Percentiles rank a stretch among this genome's conserved stretches.
phyloP scores from a whole-genome alignment of 2,797 vertebrate genomes.

The Limosa lapponica region DNA sequence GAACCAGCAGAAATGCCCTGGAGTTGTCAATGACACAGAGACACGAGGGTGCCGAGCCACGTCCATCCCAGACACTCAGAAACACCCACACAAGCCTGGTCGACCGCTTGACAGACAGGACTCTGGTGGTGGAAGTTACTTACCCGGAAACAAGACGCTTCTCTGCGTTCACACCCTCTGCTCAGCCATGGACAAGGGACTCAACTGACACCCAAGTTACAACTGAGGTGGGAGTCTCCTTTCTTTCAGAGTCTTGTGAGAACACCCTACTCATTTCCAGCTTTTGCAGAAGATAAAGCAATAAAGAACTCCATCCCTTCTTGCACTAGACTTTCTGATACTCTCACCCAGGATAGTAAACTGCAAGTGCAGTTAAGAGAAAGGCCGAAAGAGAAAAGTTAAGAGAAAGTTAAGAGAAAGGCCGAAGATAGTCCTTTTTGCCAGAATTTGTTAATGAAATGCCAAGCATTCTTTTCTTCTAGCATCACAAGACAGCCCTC shows the following conservation, averaged over 20 bases:
- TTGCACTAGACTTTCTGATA: not conserved
- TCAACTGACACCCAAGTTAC: accelerated
- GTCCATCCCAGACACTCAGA: not conserved
- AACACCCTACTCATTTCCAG: not conserved
- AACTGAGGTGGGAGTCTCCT: not conserved
- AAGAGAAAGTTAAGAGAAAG: not conserved
- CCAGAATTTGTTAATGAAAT: not conserved
- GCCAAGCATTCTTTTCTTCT: not conserved
- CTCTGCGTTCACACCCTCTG: not conserved
- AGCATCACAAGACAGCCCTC: not conserved
- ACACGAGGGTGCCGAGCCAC: accelerated
- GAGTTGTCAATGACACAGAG: accelerated
- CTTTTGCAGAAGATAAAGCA: not conserved
- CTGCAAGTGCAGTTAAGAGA: not conserved
- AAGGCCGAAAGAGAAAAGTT: no score
- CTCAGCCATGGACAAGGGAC: not conserved
- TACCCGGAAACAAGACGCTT: not conserved
- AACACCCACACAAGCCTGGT: not conserved
- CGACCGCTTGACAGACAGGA: not conserved
- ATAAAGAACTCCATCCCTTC: not conserved
- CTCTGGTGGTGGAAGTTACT: not conserved
- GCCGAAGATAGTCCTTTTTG: not conserved
- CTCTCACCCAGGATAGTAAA: not conserved
- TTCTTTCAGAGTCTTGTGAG: not conserved
- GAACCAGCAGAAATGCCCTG: not conserved